These are phyloP conservation scores for Tadarida brasiliensis DNA, from an alignment of 2,797 vertebrate genomes.

Conservation along the genomic window DNA sequence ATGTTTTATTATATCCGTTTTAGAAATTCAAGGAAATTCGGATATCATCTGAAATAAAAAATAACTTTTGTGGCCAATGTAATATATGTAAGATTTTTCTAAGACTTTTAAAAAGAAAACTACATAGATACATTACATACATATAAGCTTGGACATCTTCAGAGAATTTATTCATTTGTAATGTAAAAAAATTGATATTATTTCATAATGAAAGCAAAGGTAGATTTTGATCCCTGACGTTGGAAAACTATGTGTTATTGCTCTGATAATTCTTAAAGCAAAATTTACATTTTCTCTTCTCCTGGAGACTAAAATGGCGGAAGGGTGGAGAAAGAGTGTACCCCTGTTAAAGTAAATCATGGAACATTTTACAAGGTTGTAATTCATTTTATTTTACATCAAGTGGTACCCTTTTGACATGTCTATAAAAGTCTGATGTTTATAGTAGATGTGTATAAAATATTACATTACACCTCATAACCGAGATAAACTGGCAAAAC, in stretches of 20 bases:
- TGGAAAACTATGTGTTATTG: conserved; percentile 79
- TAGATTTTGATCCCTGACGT: conserved; percentile 79
- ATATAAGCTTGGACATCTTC: conserved; percentile 73
- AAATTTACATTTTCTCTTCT: conserved; percentile 76
- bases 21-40: conserved; percentile 65
- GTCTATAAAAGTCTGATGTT: conserved; percentile 87
- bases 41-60: conserved; percentile 28
- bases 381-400: conserved; percentile 87
- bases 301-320: conserved; percentile 49
- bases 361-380: conserved; percentile 84
- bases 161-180: conserved; percentile 81
- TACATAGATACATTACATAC: not conserved
- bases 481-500: conserved; percentile 84
- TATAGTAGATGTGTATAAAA: conserved; percentile 86
- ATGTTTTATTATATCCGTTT: conserved; percentile 69
- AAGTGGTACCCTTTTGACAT: conserved; percentile 84
- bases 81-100: not conserved
- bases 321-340: conserved; percentile 57
- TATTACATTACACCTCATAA: conserved; percentile 87
- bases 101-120: conserved; percentile 43
- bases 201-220: conserved; percentile 83
- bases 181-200: conserved; percentile 80
- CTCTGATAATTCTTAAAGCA: conserved; percentile 77
- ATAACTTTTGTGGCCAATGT: not conserved
- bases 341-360: conserved; percentile 80